phyloP scores from a whole-genome alignment of 2,113 vertebrate species.

The Lepidothrix coronata region DNA sequence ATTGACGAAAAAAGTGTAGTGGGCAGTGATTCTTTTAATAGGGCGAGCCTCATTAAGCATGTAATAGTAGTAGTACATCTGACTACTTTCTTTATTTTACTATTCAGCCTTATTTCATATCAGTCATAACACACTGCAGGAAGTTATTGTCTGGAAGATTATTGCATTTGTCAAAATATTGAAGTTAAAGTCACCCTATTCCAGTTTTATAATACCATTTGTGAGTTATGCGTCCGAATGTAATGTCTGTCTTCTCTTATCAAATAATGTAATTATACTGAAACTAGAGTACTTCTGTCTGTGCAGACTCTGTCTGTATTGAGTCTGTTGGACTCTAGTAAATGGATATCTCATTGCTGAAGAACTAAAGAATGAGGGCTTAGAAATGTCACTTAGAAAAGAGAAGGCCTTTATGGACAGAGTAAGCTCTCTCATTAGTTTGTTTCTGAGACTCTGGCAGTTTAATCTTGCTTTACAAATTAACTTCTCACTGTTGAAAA shows the following conservation, averaged over 20 bases:
- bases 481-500: background rate
- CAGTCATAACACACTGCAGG: background rate
- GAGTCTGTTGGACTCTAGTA: background rate
- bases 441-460: background rate
- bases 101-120: background rate
- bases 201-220: background rate
- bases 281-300: background rate
- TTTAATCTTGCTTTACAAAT: background rate
- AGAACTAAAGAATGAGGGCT: background rate
- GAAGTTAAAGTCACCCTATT: background rate
- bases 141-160: background rate
- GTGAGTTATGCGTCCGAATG: background rate
- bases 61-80: fast-evolving
- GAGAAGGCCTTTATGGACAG: background rate
- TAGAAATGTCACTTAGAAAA: background rate
- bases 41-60: fast-evolving
- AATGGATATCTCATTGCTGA: background rate
- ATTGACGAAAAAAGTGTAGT: background rate
- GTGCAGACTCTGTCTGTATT: background rate
- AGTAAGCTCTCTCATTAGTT: background rate
- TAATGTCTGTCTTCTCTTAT: background rate
- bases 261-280: background rate
- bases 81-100: background rate
- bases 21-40: background rate
- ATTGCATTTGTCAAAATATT: background rate